phyloP scores from a whole-genome alignment of 2,797 vertebrate genomes.

The Rhynchonycteris naso region DNA sequence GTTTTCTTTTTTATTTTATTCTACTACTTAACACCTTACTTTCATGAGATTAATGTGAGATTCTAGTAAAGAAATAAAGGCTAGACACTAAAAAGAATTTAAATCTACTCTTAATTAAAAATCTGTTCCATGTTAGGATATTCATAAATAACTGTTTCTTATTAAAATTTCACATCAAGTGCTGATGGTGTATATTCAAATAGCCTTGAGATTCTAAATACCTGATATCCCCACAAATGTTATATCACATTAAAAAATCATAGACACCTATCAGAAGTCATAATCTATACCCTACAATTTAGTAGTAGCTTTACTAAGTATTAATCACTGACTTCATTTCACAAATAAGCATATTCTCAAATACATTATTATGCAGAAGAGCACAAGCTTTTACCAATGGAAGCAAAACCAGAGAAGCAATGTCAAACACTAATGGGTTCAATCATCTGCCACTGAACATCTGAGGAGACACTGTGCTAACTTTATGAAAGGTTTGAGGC shows the following conservation, averaged over 20 bases:
- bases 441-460: neutral
- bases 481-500: neutral
- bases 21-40: neutral
- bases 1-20: conserved; percentile 2
- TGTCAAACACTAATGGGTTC: neutral
- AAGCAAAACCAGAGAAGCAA: neutral
- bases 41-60: neutral
- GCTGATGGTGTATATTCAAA: neutral
- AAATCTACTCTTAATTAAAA: neutral
- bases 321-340: neutral
- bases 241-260: neutral
- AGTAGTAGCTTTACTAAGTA: neutral
- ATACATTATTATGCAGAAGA: neutral
- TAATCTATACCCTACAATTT: neutral
- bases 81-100: neutral
- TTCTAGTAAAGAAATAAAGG: neutral
- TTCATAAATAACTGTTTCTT: neutral
- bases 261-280: neutral
- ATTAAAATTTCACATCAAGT: neutral
- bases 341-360: neutral
- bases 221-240: neutral
- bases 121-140: neutral
- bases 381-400: neutral
- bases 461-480: neutral
- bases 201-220: neutral